Base-by-base conservation (phyloP, 2,113 vertebrate genomes). In the Peromyscus polionotus region DNA sequence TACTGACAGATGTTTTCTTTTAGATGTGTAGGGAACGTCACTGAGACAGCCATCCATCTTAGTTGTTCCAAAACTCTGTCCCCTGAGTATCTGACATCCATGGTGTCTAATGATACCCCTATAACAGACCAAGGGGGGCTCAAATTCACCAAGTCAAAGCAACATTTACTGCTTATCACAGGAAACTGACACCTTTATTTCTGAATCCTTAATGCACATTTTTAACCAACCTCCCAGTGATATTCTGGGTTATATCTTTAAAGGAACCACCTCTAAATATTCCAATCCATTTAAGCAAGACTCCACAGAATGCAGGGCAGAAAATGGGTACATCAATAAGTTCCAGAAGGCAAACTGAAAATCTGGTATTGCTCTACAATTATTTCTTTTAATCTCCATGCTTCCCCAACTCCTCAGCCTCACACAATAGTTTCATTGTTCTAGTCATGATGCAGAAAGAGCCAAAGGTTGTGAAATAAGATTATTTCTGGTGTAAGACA, bases 371-470 rank as follows among this genome's bases (percentile, higher is more conserved):
- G 7, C 3, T 79, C 75, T 48, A 0, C 17, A 22, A 28, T 48
- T 72, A 16, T 79, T 65, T 59, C 45, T 91, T 28, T 7, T 73
- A 89, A 75, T 59, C 13, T 1, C 83, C 33, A 2, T 80, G 42
- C n/a, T 80, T 65, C 24, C 33, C 39, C 13, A 54, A 0, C 6
- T 7, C 61, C 67, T 16, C 19, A 85, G 1, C 5, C 17, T 22
- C 5, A 26, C 57, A 1, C 19, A 24, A 5, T 10, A 31, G 20
- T 57, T 91, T 85, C 16, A 45, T 10, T 81, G 72, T n/a, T 24
- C 42, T 73, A 73, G 28, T 67, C 70, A 86, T 72, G 45, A 57
- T 65, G 59, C 17, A 79, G 65, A 95, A 96, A 20, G 73, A 93
- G 73, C 7, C 7, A 20, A 36, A 39, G 1, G 24, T 19, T 54